phyloP scores from a whole-genome alignment of 2,797 vertebrate species.

The Pelobates cultripes region DNA sequence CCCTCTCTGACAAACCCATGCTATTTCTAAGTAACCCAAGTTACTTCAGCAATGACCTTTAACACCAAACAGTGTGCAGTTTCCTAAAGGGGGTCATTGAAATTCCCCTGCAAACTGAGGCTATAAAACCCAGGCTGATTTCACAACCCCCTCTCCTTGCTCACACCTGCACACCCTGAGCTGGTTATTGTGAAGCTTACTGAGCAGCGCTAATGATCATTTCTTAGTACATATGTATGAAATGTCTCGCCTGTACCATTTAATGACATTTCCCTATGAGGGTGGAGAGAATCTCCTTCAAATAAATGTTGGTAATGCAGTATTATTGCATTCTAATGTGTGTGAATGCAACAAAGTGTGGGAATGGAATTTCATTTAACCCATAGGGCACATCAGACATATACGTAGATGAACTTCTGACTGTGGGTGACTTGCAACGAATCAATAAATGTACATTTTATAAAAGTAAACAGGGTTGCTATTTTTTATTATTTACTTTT shows the following conservation, averaged over 20 bases:
- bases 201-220: background rate
- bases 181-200: background rate
- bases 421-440: too few species aligned
- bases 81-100: slow-evolving; percentile 76
- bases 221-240: background rate
- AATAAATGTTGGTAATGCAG: too few species aligned
- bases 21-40: slow-evolving; percentile 77
- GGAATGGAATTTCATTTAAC: too few species aligned
- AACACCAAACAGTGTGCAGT: slow-evolving; percentile 68
- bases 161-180: slow-evolving; percentile 26
- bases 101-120: slow-evolving; percentile 73
- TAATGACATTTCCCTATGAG: too few species aligned
- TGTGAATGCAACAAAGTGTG: too few species aligned
- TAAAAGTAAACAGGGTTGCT: too few species aligned
- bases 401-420: too few species aligned
- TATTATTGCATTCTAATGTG: too few species aligned
- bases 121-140: slow-evolving; percentile 72
- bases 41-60: slow-evolving; percentile 75
- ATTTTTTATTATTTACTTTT: too few species aligned
- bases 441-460: too few species aligned
- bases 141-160: slow-evolving; percentile 60
- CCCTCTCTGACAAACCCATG: slow-evolving; percentile 77
- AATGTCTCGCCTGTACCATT: background rate
- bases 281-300: too few species aligned
- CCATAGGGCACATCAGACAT: too few species aligned